These are phyloP conservation scores for Dolichallabes microphthalmus DNA, from an alignment of 2,113 vertebrate genomes.

Conservation along the genomic window DNA sequence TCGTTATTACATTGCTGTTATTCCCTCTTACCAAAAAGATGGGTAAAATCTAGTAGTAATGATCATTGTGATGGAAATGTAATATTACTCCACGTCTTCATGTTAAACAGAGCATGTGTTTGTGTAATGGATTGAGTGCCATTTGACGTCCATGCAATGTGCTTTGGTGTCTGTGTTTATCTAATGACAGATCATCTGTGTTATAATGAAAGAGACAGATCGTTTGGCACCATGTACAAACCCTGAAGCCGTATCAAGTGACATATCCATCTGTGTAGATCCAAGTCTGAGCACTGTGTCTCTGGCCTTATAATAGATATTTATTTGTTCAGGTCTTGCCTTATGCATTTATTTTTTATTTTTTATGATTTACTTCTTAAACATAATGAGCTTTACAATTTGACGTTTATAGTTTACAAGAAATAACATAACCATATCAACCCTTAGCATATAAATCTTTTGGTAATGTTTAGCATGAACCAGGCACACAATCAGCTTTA, in stretches of 20 bases:
- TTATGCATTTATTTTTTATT: background rate
- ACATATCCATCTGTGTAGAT: slow-evolving; percentile 43
- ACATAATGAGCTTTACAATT: too few relatives aligned
- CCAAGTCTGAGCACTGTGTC: slow-evolving; percentile 25
- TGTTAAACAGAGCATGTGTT: background rate
- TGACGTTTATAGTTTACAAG: background rate
- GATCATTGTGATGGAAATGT: background rate
- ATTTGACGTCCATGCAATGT: background rate
- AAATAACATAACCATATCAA: slow-evolving; percentile 20
- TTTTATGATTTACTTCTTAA: too few relatives aligned
- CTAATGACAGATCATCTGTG: slow-evolving; percentile 22
- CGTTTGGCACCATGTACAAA: slow-evolving; percentile 34
- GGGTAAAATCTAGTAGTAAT: background rate
- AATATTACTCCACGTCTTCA: background rate
- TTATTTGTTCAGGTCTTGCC: slow-evolving; percentile 37
- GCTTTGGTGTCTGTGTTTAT: slow-evolving; percentile 15
- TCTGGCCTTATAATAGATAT: slow-evolving; percentile 34
- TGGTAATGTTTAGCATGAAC: background rate
- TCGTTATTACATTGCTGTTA: background rate
- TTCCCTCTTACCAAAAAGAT: background rate
- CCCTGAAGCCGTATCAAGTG: slow-evolving; percentile 25
- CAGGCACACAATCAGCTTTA: background rate
- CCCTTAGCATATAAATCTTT: background rate
- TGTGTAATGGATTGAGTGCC: background rate
- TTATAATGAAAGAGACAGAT: slow-evolving; percentile 34